phyloP scores from a whole-genome alignment of 1,140 invertebrate genomes.

The Eurosta solidaginis region DNA sequence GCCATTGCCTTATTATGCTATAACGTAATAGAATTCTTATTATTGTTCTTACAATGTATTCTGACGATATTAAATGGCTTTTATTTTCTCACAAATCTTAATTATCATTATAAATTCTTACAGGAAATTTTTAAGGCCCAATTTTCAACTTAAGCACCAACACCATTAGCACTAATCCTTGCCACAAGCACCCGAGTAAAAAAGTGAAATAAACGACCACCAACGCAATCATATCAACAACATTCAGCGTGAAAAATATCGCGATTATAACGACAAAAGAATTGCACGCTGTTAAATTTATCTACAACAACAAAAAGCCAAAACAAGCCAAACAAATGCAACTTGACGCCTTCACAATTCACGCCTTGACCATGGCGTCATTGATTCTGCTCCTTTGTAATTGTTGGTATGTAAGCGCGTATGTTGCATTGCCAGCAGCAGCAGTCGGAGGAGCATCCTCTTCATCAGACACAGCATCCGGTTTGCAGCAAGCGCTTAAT shows the following conservation, averaged over 20 bases:
- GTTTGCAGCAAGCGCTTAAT: background rate
- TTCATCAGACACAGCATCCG: background rate
- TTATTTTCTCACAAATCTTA: conserved; percentile 23
- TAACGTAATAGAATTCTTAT: too few relatives aligned
- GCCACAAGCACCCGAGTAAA: too few relatives aligned
- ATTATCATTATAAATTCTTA: conserved; percentile 30
- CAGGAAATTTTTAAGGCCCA: background rate
- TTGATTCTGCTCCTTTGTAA: background rate
- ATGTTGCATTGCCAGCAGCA: background rate
- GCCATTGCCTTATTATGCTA: too few relatives aligned
- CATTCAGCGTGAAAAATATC: background rate
- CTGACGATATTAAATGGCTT: too few relatives aligned
- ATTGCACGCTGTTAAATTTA: background rate
- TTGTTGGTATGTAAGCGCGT: conserved; percentile 1
- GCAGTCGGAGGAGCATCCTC: background rate
- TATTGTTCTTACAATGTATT: too few relatives aligned
- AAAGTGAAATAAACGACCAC: background rate
- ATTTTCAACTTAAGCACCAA: background rate
- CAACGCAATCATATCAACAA: background rate
- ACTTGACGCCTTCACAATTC: background rate
- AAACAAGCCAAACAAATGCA: conserved; percentile 26
- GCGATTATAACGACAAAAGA: background rate
- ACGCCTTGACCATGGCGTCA: background rate
- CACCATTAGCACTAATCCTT: background rate
- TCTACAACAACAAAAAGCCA: background rate